phyloP scores from a whole-genome alignment of 2,888 invertebrate species.

The Petrophora chlorosata region DNA sequence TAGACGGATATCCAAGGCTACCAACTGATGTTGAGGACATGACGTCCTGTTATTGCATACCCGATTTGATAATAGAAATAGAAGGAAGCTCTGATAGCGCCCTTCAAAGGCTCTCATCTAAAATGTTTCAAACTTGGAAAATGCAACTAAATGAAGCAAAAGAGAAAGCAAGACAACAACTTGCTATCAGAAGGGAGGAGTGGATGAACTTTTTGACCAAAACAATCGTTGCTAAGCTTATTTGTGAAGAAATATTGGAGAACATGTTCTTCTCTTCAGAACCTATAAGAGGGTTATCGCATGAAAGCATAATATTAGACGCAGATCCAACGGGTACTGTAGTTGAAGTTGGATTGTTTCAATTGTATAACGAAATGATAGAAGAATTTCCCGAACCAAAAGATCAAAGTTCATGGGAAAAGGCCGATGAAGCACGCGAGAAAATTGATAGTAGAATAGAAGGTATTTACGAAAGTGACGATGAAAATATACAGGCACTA shows the following conservation, averaged over 20 bases:
- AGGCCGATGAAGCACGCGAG: constrained; percentile 70
- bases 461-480: constrained; percentile 67
- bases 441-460: constrained; percentile 73
- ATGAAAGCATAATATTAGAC: constrained; percentile 74
- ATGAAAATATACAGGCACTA: constrained; percentile 66
- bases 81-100: constrained; percentile 58
- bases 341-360: constrained; percentile 65
- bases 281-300: constrained; percentile 35
- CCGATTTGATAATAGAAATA: constrained; percentile 83
- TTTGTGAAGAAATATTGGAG: constrained; percentile 61
- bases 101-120: constrained; percentile 56
- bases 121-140: constrained; percentile 68
- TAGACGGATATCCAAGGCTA: constrained; percentile 86
- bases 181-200: constrained; percentile 46
- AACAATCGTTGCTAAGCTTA: constrained; percentile 55
- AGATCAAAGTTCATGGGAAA: constrained; percentile 75
- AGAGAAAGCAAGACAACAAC: constrained; percentile 46
- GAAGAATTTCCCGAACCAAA: constrained; percentile 76
- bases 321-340: constrained; percentile 63
- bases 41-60: constrained; percentile 75
- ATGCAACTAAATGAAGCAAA: constrained; percentile 64
- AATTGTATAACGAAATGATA: constrained; percentile 62
- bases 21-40: constrained; percentile 81
- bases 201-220: constrained; percentile 63
- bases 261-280: constrained; percentile 38